These are phyloP conservation scores for Iphiclides podalirius DNA, from an alignment of 2,888 invertebrate species.

Conservation along the genomic window DNA sequence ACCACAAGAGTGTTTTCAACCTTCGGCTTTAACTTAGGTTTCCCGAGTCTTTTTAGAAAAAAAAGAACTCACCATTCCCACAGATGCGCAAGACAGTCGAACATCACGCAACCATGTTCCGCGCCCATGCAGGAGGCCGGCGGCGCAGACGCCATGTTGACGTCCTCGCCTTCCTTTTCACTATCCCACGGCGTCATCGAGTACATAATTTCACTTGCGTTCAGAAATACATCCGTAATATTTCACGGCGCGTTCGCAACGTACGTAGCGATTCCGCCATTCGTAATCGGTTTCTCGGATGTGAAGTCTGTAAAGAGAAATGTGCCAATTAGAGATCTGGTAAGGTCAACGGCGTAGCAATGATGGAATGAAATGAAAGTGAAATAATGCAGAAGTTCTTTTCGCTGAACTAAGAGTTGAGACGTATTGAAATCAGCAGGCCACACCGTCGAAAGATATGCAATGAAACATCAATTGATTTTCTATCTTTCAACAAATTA, in stretches of 20 bases:
- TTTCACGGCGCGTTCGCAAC: conserved; percentile 24
- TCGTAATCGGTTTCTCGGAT: too few relatives aligned
- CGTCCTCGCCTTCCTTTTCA: conserved; percentile 30
- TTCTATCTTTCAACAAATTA: too few relatives aligned
- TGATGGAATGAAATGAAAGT: conserved; percentile 53
- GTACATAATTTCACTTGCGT: conserved; percentile 43
- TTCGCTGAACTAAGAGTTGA: neutral
- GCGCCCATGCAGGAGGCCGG: conserved; percentile 67
- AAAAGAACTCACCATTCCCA: conserved; percentile 69
- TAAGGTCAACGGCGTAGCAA: conserved; percentile 30
- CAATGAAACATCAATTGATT: too few relatives aligned
- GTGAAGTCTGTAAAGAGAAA: conserved; percentile 65
- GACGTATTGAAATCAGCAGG: too few relatives aligned
- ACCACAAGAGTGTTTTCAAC: too few relatives aligned
- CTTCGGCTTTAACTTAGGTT: too few relatives aligned
- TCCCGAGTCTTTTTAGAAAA: too few relatives aligned
- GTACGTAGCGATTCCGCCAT: too few relatives aligned
- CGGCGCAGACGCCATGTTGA: conserved; percentile 58
- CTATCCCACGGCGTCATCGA: conserved; percentile 36
- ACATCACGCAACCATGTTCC: conserved; percentile 73
- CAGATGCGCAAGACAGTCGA: conserved; percentile 69
- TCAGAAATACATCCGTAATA: conserved; percentile 25
- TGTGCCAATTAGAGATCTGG: conserved; percentile 54
- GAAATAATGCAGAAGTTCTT: conserved; percentile 30
- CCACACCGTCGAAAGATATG: too few relatives aligned